Base-by-base conservation (phyloP, 2,888 invertebrate genomes). In the Callimorpha dominula region DNA sequence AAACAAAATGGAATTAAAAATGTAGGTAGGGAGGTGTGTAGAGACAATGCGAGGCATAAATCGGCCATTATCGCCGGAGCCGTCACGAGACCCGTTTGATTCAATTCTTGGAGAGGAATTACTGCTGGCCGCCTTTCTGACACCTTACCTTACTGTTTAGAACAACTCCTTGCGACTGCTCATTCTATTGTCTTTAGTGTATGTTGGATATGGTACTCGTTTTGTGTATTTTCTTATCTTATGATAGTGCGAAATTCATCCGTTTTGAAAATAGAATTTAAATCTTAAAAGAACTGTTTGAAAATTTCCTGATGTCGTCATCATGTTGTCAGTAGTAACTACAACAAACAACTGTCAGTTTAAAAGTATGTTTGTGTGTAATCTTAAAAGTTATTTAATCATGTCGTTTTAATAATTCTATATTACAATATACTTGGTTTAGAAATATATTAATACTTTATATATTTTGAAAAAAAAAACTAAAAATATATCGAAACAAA, bases 11-110 rank as follows among this genome's bases (percentile, higher is more conserved):
- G 65, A 76, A 78, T 82, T 78, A 79, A 81, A 82, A 78, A 72
- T 73, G 73, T 54, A 73, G 74, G 67, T 69, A 43, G 31, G 69
- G 71, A 82, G 80, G 83, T 75, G 78, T 84, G 86, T 87, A 84
- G 85, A 87, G 86, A 89, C 88, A 90, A 88, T 88, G 87, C 84
- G 85, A 74, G 81, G 84, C 87, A 93, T 94, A 94, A 93, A 94
- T 94, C 89, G 87, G 70, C 85, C 88, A 92, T 93, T 94, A 94
- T 94, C 93, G 85, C 87, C 81, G 86, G 74, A 74, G 82, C 91
- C 88, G 92, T 90, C 93, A 85, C 78, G 90, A 88, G 88, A 83
- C 87, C 91, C 89, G 90, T 94, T 94, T 90, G 88, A 94, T 94
- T 94, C 94, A 93, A 94, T 94, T 94, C 89, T 86, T 87, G 83